phyloP scores from a whole-genome alignment of 2,888 invertebrate species.

The Aphrophora alni region DNA sequence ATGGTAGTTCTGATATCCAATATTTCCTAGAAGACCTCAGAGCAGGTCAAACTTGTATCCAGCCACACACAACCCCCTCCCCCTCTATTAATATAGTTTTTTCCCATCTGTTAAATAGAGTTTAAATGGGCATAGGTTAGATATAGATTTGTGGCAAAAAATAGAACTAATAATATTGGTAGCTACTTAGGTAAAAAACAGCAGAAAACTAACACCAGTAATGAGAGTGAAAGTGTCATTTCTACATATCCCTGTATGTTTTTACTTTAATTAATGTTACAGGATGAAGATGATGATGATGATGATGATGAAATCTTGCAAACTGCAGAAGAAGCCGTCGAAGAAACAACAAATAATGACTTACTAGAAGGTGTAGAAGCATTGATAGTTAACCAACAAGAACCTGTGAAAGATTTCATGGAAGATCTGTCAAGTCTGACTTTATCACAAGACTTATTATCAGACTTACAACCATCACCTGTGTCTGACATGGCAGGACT shows the following conservation, averaged over 20 bases:
- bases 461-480: not conserved
- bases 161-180: too few relatives aligned
- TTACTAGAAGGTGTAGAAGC: constrained; percentile 28
- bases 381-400: constrained; percentile 11
- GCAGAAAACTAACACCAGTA: too few relatives aligned
- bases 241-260: not conserved
- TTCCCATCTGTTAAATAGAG: too few relatives aligned
- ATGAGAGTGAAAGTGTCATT: too few relatives aligned
- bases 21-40: too few relatives aligned
- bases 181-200: too few relatives aligned
- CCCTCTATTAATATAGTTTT: too few relatives aligned
- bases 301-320: constrained; percentile 65
- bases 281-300: constrained; percentile 59
- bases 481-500: not conserved
- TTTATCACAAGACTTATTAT: constrained; percentile 6
- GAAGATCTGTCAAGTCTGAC: not conserved
- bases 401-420: not conserved
- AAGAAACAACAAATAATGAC: constrained; percentile 44
- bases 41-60: too few relatives aligned
- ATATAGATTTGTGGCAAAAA: too few relatives aligned
- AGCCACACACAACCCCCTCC: too few relatives aligned
- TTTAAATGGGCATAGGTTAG: too few relatives aligned
- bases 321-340: constrained; percentile 58
- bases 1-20: too few relatives aligned
- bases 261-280: constrained; percentile 36